Evolutionary conservation across 2,888 invertebrate species (phyloP), one percentile per base, ranked within the genome.

Genomic region (Ferdinandea cuprea): DNA sequence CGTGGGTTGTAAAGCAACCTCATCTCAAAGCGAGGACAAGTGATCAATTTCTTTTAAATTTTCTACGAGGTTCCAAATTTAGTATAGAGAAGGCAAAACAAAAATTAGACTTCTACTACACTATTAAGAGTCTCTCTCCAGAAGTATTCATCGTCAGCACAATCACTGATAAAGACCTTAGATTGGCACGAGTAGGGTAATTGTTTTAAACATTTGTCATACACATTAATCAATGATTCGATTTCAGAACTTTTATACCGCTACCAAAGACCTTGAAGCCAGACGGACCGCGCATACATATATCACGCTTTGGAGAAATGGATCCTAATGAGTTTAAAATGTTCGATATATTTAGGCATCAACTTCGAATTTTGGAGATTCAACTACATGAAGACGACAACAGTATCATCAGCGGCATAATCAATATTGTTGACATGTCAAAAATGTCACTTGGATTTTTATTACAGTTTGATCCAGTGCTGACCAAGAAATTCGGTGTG

Each of bases 71-170:
- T 19, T 91, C 91, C 85, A 93, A 93, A 86, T 92, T 91, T 87
- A 92, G 92, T 76, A 86, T 93, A 86, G 92, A 93, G 85, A 89
- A 91, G 71, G 90, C 92, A 5, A 93, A 93, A 86, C 90, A 91
- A 56, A 93, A 93, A 86, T 79, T 93, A n/a, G 92, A 93, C 79
- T 91, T 92, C 89, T 93, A 91, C 87, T 93, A 93, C 86, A 93
- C 93, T 0, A 86, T 89, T 52, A 92, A 92, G 86, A 90, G 91
- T 0, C 88, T 92, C 54, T 90, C 93, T 17, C 93, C 94, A 0
- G 94, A 94, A 86, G 89, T 93, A 72, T 93, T 93, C 85, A 89
- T 35, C 11, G 85, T 87, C 35, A 87, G 87, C 2, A 52, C 83
- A 35, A 86, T 88, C 69, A 86, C 88, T 17, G 88, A 87, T 3